Percentiles rank a stretch among this genome's conserved stretches.
Evolutionary conservation across 2,888 invertebrate species (phyloP).

Genomic region (Ypsolopha scabrella): DNA sequence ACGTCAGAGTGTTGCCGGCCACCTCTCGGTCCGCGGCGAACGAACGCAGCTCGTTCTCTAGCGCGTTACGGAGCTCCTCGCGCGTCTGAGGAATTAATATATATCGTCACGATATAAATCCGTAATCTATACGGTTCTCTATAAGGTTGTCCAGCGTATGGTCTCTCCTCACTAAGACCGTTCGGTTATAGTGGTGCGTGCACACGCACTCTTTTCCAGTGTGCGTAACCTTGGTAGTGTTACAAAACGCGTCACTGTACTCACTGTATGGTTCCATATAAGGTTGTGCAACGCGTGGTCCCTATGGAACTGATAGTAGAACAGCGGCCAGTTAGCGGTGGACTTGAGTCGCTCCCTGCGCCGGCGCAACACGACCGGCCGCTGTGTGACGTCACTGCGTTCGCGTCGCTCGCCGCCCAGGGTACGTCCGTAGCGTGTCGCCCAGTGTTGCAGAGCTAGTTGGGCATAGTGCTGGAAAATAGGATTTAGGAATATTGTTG

Average conservation of each 20-base stretch:
- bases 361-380: constrained; percentile 92
- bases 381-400: constrained; percentile 40
- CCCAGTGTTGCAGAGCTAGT: constrained; percentile 68
- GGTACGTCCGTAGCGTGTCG: constrained; percentile 75
- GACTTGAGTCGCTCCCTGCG: constrained; percentile 90
- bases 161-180: too few species aligned
- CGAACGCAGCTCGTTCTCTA: constrained; percentile 93
- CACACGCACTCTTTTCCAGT: too few species aligned
- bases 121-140: too few species aligned
- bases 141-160: too few species aligned
- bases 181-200: too few species aligned
- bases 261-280: constrained; percentile 98
- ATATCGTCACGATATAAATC: too few species aligned
- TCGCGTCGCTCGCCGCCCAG: constrained; percentile 58
- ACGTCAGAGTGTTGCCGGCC: constrained; percentile 84
- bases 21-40: constrained; percentile 93
- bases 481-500: neutral
- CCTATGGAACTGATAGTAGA: constrained; percentile 94
- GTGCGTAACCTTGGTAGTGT: too few species aligned
- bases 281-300: constrained; percentile 97
- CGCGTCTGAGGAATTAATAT: constrained; percentile 75
- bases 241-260: constrained; percentile 11
- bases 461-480: constrained; percentile 49
- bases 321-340: constrained; percentile 91
- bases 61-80: constrained; percentile 91